Evolutionary conservation across 2,113 vertebrate genomes (phyloP).

Genomic region (Scophthalmus maximus): DNA sequence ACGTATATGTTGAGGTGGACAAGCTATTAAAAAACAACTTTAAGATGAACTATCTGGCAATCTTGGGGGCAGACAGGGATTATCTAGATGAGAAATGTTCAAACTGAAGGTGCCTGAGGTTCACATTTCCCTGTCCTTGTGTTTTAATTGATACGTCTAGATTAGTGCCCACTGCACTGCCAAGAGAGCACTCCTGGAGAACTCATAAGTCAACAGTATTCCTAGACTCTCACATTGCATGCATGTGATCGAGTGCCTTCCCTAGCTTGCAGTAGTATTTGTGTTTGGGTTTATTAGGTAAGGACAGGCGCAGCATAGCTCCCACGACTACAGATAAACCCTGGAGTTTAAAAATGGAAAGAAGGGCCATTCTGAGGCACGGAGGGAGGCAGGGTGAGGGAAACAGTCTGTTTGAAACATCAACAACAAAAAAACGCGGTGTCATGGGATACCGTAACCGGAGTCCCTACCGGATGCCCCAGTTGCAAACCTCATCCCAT

Average conservation of each 20-base stretch:
- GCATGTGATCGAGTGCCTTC: constrained; percentile 38
- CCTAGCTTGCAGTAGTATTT: not conserved
- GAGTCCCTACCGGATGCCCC: constrained; percentile 45
- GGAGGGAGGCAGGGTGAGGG: not conserved
- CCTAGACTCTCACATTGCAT: constrained; percentile 49
- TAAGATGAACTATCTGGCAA: not conserved
- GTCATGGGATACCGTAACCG: constrained; percentile 58
- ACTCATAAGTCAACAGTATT: constrained; percentile 56
- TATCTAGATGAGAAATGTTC: not conserved
- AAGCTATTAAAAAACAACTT: not conserved
- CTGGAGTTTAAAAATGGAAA: constrained; percentile 60
- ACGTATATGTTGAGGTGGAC: not conserved
- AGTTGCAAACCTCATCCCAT: not conserved
- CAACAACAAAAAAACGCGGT: constrained; percentile 55
- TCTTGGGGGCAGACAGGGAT: constrained; percentile 1
- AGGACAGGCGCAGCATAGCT: constrained; percentile 8
- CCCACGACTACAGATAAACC: constrained; percentile 31
- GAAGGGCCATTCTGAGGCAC: constrained; percentile 31
- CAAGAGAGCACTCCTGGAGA: constrained; percentile 37
- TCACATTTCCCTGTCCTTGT: constrained; percentile 23
- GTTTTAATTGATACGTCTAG: constrained; percentile 50
- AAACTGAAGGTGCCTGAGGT: not conserved
- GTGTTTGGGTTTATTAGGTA: constrained; percentile 16
- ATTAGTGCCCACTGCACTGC: constrained; percentile 31
- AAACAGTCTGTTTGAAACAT: constrained; percentile 34